Percentiles rank a stretch among this genome's conserved stretches.
These are phyloP conservation scores for Charadrius vociferus DNA, from an alignment of 2,113 vertebrate species.

Conservation along the genomic window DNA sequence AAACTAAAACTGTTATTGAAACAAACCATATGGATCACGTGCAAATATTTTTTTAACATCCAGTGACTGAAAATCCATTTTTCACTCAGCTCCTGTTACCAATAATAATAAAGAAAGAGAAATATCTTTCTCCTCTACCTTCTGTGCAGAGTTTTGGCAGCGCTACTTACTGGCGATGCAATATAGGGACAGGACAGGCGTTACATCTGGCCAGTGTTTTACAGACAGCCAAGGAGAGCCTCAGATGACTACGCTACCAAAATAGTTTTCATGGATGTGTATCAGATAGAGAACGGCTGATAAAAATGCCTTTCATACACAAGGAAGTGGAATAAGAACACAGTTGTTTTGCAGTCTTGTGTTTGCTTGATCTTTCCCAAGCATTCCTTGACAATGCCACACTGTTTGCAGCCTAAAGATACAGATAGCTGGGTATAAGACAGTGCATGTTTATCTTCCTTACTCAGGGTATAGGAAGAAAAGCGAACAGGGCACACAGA, in stretches of 20 bases:
- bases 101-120: not conserved
- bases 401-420: not conserved
- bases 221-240: not conserved
- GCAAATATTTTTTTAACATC: not conserved
- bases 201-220: not conserved
- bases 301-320: not conserved
- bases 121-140: not conserved
- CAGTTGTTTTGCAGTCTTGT: not conserved
- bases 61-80: not conserved
- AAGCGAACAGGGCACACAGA: not conserved
- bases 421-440: not conserved
- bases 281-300: not conserved
- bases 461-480: not conserved
- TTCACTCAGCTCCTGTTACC: not conserved
- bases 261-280: not conserved
- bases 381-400: not conserved
- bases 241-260: not conserved
- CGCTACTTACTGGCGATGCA: not conserved
- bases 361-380: not conserved
- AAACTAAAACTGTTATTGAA: not conserved
- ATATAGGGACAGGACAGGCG: rapidly evolving
- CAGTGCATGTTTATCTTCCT: not conserved
- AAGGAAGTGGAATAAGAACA: not conserved
- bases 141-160: not conserved
- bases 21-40: not conserved